Base-by-base conservation (phyloP, 2,888 invertebrate genomes). In the Himalopsyche kuldschensis region DNA sequence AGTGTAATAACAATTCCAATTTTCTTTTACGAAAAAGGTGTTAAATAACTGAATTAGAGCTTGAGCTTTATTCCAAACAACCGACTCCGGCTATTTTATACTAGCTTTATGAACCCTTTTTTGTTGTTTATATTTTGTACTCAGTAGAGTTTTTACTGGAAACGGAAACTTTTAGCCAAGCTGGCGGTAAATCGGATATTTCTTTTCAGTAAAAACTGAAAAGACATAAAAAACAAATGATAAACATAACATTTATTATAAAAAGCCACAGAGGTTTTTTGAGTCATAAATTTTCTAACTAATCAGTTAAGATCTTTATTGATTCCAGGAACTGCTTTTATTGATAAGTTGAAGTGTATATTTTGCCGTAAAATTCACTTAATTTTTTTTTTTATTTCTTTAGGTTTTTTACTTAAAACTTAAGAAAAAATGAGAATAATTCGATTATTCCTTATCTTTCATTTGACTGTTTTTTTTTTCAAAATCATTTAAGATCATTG, bases 161-260 rank as follows among this genome's bases (percentile, higher is more conserved):
- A 55, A 31, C 80, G 80, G 80, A 80, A 80, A 63, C 80, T 80
- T 80, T 55, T 32, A 80, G 80, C 55, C 80, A 55, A 75, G 80
- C 80, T 41, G 75, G 75, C 35, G 80, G 75, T 75, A 80, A 80
- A 80, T 47, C 41, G 3, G 75, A 79, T 31, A 48, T 48, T 48
- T 79, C 24, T 17, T 27, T 78, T 78, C 41, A 41, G 35, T 32
- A 75, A 75, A 75, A 75, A 31, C 5, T 75, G 15, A 24, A 20
- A 55, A 20, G 55, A 6, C 24, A 20, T 55, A 20, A 20, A 55
- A 55, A 41, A 55, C 55, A 55, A 41, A 55, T 24, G 55, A 20
- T 55, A 55, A 20, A 55, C 55, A 55, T n/a, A 20, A 55, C 24
- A 24, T 55, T n/a, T 24, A 55, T 55, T 55, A 24, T 55, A 55